These are phyloP conservation scores for Euthynnus affinis DNA, from an alignment of 2,797 vertebrate genomes.

Conservation along the genomic window DNA sequence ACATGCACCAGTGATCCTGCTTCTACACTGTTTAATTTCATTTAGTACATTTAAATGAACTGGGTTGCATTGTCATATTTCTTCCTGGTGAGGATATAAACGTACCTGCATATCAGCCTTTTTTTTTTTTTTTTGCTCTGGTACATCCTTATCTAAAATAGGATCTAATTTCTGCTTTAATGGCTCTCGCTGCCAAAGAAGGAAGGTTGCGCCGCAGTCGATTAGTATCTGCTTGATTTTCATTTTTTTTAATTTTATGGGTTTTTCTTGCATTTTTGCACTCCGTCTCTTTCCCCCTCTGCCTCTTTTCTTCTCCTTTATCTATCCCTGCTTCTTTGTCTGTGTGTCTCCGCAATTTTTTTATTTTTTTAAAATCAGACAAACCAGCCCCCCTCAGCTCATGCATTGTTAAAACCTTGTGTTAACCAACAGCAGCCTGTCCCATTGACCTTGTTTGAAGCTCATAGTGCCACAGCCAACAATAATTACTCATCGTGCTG, in stretches of 20 bases:
- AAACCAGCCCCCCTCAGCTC: not conserved
- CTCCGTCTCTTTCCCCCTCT: not conserved
- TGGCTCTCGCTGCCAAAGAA: constrained; percentile 4
- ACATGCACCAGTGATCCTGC: not conserved
- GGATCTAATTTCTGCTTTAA: constrained; percentile 42
- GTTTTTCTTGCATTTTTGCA: not conserved
- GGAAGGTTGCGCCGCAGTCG: not conserved
- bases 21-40: not conserved
- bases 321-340: not conserved
- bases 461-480: constrained; percentile 41
- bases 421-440: constrained; percentile 24
- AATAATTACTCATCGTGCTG: constrained; percentile 47
- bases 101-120: constrained; percentile 1
- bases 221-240: constrained; percentile 29
- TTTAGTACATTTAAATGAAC: not conserved
- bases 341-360: no score
- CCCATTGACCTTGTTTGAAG: constrained; percentile 60
- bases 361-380: constrained; percentile 12
- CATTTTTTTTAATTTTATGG: constrained; percentile 20
- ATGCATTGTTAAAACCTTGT: constrained; percentile 11
- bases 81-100: not conserved
- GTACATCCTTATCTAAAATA: constrained; percentile 33
- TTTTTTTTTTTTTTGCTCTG: not conserved
- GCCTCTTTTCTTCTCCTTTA: not conserved
- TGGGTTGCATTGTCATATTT: constrained; percentile 6